Base-by-base conservation (phyloP, 2,797 vertebrate genomes). In the Sebastes melanostomus region DNA sequence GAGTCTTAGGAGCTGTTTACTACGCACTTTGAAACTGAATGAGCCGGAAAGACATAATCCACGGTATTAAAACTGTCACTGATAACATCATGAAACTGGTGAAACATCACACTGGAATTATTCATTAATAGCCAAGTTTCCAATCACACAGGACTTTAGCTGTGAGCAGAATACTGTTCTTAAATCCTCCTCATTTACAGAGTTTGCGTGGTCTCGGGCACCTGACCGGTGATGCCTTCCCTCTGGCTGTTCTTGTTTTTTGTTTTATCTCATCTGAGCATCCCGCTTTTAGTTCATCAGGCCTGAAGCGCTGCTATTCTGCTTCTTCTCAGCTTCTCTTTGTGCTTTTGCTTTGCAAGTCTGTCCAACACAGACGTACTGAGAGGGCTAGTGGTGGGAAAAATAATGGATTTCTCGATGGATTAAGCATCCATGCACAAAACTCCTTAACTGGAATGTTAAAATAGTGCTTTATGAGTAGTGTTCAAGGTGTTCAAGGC, bases 191-290 rank as follows among this genome's bases (percentile, higher is more conserved):
- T 18, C 81, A 81, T 89, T 91, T 85, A 38, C 71, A 71, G 80
- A 70, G 67, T 82, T 68, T 76, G 72, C 67, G 54, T 83, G 2
- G n/a, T 82, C 59, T 61, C 3, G 1, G 84, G 79, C 90, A 90
- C 88, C 89, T 92, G 92, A 92, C 78, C 30, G 8, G 34, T 72
- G 81, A 78, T 72, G 72, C 72, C 65, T 56, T 80, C 80, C 86
- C 84, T 63, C 80, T 25, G 79, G 86, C 86, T 84, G 78, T 89
- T 75, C 55, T 86, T 85, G 56, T 84, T n/a, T 87, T 83, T 83
- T 50, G 29, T 81, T 84, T 86, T 80, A 87, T 91, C 80, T 89
- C 75, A 77, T 56, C 75, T 85, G 70, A 87, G 82, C 74, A 25
- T 54, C 73, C 60, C 24, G 60, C 50, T 84, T 85, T 82, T 56